Base-by-base conservation (phyloP, 2,113 vertebrate species). In the Clarias gariepinus region DNA sequence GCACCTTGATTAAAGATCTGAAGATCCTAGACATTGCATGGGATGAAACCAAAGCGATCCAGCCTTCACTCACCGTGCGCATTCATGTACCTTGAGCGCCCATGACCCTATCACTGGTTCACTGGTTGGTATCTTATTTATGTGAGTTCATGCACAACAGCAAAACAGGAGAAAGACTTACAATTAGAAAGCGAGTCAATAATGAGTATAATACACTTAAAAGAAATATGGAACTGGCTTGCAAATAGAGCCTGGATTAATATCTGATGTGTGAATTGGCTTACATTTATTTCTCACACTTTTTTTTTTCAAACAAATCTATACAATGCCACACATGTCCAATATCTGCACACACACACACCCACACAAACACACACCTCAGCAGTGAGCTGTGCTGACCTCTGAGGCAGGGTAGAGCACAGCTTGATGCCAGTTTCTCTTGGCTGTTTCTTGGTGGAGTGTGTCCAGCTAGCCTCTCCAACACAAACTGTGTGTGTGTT, bases 341-440 rank as follows among this genome's bases (percentile, higher is more conserved):
- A 53, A 25, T 53, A n/a, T n/a, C 21, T 64, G 21, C 68, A 68
- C 83, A 69, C 68, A 68, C 83, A 69, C 77, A 77, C 61, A 55
- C 18, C 57, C 19, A 86, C 30, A 33, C 25, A 74, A 53, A 60
- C 81, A 73, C 58, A 88, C 71, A 78, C 66, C 77, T 36, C 53
- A 82, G 53, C 9, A 18, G 79, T 82, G 16, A 28, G 30, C 57
- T 18, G 66, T 21, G 30, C 58, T 86, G 89, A 87, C 88, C 87
- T 79, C 78, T 58, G n/a, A 81, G 78, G 58, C 83, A 80, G 79
- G 86, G 73, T 85, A 87, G 61, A 87, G 84, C 86, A 16, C 88
- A 89, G 89, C 81, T 80, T 81, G 89, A 79, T 85, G 84, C 86
- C 82, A 86, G 89, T 89, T 90, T 84, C 87, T 89, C 71, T 87